A percentile compares a stretch with the other conserved stretches of the same genome.
Conservation (phyloP, 2,888 invertebrate species). For the Strigamia maritima region DNA sequence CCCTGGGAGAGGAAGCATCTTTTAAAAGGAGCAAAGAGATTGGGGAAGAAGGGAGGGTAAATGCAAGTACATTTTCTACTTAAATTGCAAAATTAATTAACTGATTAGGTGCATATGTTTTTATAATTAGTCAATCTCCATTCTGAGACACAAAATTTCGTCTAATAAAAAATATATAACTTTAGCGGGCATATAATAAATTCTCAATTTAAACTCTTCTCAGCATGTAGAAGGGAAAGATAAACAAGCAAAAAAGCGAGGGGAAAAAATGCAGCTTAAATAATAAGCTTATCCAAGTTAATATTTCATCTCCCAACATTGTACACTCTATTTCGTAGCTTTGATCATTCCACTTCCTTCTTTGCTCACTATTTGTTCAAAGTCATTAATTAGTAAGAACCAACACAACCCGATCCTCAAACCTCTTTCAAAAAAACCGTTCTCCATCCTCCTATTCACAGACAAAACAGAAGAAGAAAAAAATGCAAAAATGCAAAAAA, state of each 20-base stretch:
- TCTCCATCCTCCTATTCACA: background rate
- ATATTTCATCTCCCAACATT: constrained; percentile 16
- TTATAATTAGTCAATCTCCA: constrained; percentile 12
- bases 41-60: background rate
- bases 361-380: constrained; percentile 3
- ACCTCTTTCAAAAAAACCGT: background rate
- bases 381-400: constrained; percentile 19
- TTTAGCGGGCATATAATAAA: constrained; percentile 10
- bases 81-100: constrained; percentile 29
- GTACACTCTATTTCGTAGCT: constrained; percentile 1
- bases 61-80: constrained; percentile 11
- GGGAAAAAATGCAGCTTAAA: background rate
- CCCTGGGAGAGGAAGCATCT: background rate
- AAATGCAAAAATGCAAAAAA: too few species aligned
- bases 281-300: background rate
- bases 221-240: background rate
- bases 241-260: background rate
- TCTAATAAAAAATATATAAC: constrained; percentile 8
- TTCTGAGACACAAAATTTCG: background rate
- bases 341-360: constrained; percentile 22
- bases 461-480: background rate
- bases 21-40: constrained; percentile 6
- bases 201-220: background rate
- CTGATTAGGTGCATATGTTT: constrained; percentile 25
- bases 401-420: constrained; percentile 18